Base-by-base conservation (phyloP, 2,888 invertebrate genomes). In the Cataglyphis livida region DNA sequence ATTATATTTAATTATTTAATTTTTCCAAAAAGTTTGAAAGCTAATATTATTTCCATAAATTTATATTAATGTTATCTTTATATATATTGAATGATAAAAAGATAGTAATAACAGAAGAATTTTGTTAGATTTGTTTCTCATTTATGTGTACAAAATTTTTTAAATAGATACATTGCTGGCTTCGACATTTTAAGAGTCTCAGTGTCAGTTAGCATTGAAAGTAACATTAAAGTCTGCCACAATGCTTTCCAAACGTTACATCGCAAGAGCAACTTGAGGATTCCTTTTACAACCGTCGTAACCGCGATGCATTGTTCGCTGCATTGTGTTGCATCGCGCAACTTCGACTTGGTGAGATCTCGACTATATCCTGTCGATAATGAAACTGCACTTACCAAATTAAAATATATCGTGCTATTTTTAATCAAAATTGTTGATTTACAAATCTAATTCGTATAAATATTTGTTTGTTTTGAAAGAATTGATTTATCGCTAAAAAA, bases 1-100 rank as follows among this genome's bases (percentile, higher is more conserved):
- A 71, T 78, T 51, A 54, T 54, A 76, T 38, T 41, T 21, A 9
- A 21, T 68, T 68, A 70, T 76, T 76, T 68, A n/a, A 15, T 66
- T 54, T 66, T 54, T 54, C 41, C 35, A 41, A n/a, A n/a, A 76
- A 66, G n/a, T 3, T 25, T 5, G 9, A 57, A 57, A 68, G 44
- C 41, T 3, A 3, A 57, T 57, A 54, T 41, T 38, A 35, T 79
- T 51, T 79, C 41, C 48, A 32, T 38, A 68, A 41, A 35, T 28
- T 32, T 48, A 32, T 3, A 21, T 65, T 44, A 61, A 9, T n/a
- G 41, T 73, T 38, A 59, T 59, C 41, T 41, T 61, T 15, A 7
- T 15, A 3, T n/a, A 51, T 28, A 38, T 0, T 6, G n/a, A 38
- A 41, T 57, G 6, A 48, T 48, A 10, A 21, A 10, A 57, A 1